phyloP scores from a whole-genome alignment of 2,797 vertebrate species.

The Sarcoramphus papa region DNA sequence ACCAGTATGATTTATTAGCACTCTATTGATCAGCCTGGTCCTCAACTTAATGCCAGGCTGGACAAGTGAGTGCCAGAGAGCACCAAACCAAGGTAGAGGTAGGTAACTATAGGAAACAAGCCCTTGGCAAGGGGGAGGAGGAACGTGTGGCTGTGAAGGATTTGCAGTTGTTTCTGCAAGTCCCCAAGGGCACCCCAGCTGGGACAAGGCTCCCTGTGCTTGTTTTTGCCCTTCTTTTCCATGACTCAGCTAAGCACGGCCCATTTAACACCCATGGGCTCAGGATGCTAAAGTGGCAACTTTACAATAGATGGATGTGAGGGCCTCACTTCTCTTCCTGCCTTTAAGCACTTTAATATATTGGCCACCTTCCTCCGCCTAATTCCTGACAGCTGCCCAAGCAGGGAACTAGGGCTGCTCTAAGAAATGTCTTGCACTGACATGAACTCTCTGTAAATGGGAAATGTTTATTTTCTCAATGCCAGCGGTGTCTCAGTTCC shows the following conservation, averaged over 20 bases:
- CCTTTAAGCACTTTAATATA: slow-evolving; percentile 51
- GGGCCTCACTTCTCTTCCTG: slow-evolving; percentile 63
- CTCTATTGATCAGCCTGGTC: background rate
- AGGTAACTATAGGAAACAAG: background rate
- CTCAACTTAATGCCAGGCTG: background rate
- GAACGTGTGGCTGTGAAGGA: background rate
- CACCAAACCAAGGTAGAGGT: background rate
- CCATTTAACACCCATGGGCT: slow-evolving; percentile 50
- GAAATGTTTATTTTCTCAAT: slow-evolving; percentile 25
- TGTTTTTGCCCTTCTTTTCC: slow-evolving; percentile 54
- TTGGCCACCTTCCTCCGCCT: slow-evolving; percentile 56
- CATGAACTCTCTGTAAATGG: slow-evolving; percentile 14
- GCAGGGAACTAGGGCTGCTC: slow-evolving; percentile 6
- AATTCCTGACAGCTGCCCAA: slow-evolving; percentile 63
- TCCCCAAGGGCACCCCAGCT: slow-evolving; percentile 9
- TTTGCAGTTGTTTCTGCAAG: background rate
- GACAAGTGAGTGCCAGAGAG: background rate
- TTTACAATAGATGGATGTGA: slow-evolving; percentile 67
- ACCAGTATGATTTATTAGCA: background rate
- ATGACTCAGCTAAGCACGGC: slow-evolving; percentile 42
- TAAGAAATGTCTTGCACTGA: background rate
- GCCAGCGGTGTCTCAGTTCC: background rate
- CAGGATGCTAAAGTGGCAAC: slow-evolving; percentile 67
- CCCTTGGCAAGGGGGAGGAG: background rate
- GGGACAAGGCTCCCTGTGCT: background rate